Conservation (phyloP, 2,888 invertebrate species). For the Nezara viridula region DNA sequence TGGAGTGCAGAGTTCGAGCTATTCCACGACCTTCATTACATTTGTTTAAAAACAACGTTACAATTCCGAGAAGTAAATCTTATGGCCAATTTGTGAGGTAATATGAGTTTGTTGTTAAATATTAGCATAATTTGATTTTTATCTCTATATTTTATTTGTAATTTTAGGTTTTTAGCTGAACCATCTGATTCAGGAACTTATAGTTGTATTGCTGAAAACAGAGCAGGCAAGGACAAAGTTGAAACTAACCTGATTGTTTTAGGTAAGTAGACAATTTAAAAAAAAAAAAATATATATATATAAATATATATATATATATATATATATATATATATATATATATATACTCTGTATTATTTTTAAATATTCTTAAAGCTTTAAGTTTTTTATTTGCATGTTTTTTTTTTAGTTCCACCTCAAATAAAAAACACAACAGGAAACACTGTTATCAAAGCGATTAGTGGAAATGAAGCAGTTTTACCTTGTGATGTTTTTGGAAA, state of each 20-base stretch:
- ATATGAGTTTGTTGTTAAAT: not conserved
- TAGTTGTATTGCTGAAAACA: slow-evolving; percentile 73
- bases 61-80: slow-evolving; percentile 20
- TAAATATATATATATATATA: too few relatives aligned
- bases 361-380: not conserved
- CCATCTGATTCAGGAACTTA: slow-evolving; percentile 74
- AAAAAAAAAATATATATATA: too few relatives aligned
- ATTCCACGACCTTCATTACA: slow-evolving; percentile 68
- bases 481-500: slow-evolving; percentile 73
- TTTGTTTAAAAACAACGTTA: slow-evolving; percentile 68
- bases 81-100: slow-evolving; percentile 57
- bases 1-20: slow-evolving; percentile 67
- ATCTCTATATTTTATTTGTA: not conserved
- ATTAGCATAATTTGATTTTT: not conserved
- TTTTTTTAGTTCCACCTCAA: slow-evolving; percentile 59
- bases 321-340: too few relatives aligned
- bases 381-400: not conserved
- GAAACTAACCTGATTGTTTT: slow-evolving; percentile 70
- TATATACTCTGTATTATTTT: too few relatives aligned
- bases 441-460: slow-evolving; percentile 67
- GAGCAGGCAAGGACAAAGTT: slow-evolving; percentile 71
- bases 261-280: slow-evolving; percentile 65
- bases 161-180: slow-evolving; percentile 65
- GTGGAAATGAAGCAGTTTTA: slow-evolving; percentile 69
- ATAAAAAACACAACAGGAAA: slow-evolving; percentile 64